These are phyloP conservation scores for Geothlypis trichas DNA, from an alignment of 2,113 vertebrate species.

Conservation along the genomic window DNA sequence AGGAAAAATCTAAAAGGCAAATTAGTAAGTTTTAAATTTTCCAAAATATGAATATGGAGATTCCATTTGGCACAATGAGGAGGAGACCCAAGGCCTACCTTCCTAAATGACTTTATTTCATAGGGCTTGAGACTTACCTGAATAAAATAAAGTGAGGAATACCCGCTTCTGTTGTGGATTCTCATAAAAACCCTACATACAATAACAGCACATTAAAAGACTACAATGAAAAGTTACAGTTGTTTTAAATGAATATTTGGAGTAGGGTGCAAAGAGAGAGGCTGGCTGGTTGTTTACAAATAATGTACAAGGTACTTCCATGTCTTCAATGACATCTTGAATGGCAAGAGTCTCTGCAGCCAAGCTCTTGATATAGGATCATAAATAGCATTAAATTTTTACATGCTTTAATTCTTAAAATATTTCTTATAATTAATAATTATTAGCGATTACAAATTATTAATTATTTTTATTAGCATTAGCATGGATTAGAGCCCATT, in stretches of 20 bases:
- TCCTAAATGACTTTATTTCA: neutral
- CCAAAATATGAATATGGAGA: conserved; percentile 39
- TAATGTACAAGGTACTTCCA: neutral
- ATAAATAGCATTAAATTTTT: neutral
- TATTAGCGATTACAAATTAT: neutral
- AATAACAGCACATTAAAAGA: neutral
- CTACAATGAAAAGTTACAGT: neutral
- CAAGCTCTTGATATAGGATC: neutral
- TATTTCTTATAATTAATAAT: neutral
- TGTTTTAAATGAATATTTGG: neutral
- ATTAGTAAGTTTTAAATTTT: conserved; percentile 60
- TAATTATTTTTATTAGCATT: neutral
- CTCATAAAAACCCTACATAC: neutral
- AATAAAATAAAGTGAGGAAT: neutral
- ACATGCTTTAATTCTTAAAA: neutral
- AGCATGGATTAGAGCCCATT: neutral
- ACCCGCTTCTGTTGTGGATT: neutral
- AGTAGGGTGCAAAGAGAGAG: neutral
- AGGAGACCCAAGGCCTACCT: neutral
- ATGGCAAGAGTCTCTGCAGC: neutral
- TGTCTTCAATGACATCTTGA: neutral
- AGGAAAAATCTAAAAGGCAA: conserved; percentile 74
- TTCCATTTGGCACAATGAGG: neutral
- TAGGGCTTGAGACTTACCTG: neutral
- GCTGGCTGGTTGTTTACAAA: neutral